These are phyloP conservation scores for Colletes collaris DNA, from an alignment of 2,888 invertebrate species.

Conservation along the genomic window DNA sequence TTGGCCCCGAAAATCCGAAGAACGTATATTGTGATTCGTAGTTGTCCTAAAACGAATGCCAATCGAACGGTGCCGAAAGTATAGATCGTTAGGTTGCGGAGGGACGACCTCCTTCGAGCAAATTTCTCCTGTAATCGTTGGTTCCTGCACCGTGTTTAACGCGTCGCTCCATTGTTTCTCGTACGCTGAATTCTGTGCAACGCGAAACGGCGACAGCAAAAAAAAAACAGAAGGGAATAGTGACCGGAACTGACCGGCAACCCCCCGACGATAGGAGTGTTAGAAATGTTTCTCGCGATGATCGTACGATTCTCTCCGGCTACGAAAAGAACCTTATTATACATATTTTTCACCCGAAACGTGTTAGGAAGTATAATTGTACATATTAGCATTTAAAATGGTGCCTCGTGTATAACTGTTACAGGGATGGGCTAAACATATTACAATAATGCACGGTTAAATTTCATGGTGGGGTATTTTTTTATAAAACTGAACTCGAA, in stretches of 20 bases:
- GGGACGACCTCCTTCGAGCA: conserved; percentile 5
- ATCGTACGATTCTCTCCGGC: conserved; percentile 9
- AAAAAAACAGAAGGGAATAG: not conserved
- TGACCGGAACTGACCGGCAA: not conserved
- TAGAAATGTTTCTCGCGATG: conserved; percentile 14
- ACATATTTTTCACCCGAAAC: conserved; percentile 59
- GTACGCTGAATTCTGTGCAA: conserved; percentile 21
- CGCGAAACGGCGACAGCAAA: conserved; percentile 47
- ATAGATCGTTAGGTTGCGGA: conserved; percentile 14
- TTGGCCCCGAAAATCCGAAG: not conserved
- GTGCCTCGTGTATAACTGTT: conserved; percentile 50
- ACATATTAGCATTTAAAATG: conserved; percentile 57
- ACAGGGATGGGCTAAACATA: too few species aligned
- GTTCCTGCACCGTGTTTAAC: conserved; percentile 44
- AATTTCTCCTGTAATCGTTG: conserved; percentile 44
- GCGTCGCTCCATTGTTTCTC: conserved; percentile 12
- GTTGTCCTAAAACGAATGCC: conserved; percentile 33
- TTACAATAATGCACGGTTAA: too few species aligned
- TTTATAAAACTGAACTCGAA: too few species aligned
- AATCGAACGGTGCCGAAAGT: conserved; percentile 54
- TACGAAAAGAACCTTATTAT: conserved; percentile 26
- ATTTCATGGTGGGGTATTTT: too few species aligned
- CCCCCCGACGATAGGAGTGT: not conserved
- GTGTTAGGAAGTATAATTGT: conserved; percentile 47
- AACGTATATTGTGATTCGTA: conserved; percentile 35